A percentile compares a stretch with the other conserved stretches of the same genome.
Conservation (phyloP, 2,888 invertebrate genomes). For the Athetis lepigone region DNA sequence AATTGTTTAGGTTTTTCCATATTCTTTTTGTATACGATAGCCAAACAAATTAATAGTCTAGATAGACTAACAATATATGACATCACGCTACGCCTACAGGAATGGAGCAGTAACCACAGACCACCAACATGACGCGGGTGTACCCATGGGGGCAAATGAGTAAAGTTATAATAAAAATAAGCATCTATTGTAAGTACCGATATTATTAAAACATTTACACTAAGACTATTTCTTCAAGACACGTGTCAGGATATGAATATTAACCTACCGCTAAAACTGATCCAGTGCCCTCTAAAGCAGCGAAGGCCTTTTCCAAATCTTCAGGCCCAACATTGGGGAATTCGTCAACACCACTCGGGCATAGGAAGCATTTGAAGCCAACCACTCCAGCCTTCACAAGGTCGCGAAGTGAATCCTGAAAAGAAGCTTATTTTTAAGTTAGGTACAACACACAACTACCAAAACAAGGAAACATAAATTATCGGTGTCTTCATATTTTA, state of each 20-base stretch:
- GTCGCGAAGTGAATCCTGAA: slow-evolving; percentile 89
- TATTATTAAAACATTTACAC: not conserved
- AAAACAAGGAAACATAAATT: not conserved
- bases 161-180: too few species aligned
- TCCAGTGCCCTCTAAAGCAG: slow-evolving; percentile 90
- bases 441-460: not conserved
- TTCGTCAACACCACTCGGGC: slow-evolving; percentile 93
- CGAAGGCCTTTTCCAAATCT: slow-evolving; percentile 91
- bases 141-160: too few species aligned
- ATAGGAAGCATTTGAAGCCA: slow-evolving; percentile 94
- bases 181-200: too few species aligned
- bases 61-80: too few species aligned
- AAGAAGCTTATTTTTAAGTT: slow-evolving; percentile 2
- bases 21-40: too few species aligned
- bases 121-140: too few species aligned
- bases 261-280: slow-evolving; percentile 91
- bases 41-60: too few species aligned
- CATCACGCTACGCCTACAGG: too few species aligned
- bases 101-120: too few species aligned
- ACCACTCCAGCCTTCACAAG: slow-evolving; percentile 92
- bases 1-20: too few species aligned
- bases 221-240: not conserved
- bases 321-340: slow-evolving; percentile 91
- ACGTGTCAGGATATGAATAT: not conserved
- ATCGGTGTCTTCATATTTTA: not conserved